phyloP scores from a whole-genome alignment of 2,888 invertebrate species.

The Altica lythri region DNA sequence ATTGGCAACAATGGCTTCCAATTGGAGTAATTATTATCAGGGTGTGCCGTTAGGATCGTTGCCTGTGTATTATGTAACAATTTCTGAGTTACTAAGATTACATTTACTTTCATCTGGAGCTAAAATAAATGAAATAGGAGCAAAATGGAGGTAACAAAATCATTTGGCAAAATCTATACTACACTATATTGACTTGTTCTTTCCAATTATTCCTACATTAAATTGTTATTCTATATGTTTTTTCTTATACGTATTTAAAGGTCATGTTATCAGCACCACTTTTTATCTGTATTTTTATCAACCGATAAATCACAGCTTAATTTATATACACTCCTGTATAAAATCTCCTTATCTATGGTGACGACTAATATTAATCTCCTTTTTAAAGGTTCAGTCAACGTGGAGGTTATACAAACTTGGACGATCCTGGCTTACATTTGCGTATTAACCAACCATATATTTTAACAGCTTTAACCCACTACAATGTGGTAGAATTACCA shows the following conservation, averaged over 20 bases:
- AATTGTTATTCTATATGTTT: no score
- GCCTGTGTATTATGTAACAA: conserved; percentile 83
- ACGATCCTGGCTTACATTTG: conserved; percentile 86
- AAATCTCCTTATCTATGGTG: no score
- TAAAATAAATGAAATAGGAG: conserved; percentile 66
- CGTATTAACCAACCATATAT: conserved; percentile 72
- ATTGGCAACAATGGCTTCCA: conserved; percentile 71
- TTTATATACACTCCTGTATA: no score
- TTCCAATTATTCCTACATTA: no score
- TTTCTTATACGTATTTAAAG: no score
- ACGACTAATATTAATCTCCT: no score
- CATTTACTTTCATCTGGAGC: conserved; percentile 78
- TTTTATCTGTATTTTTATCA: no score
- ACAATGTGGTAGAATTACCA: conserved; percentile 77
- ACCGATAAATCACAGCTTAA: no score
- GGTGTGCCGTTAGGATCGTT: conserved; percentile 78
- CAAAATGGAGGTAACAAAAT: conserved; percentile 62
- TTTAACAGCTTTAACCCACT: conserved; percentile 67
- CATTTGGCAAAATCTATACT: no score
- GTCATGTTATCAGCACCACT: no score
- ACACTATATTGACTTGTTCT: no score
- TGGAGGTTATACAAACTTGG: conserved; percentile 81
- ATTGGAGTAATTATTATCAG: conserved; percentile 75
- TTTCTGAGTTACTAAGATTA: conserved; percentile 87
- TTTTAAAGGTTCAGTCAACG: no score